These are phyloP conservation scores for Drosophila tsacasi DNA, from an alignment of 1,140 invertebrate species.

Conservation along the genomic window DNA sequence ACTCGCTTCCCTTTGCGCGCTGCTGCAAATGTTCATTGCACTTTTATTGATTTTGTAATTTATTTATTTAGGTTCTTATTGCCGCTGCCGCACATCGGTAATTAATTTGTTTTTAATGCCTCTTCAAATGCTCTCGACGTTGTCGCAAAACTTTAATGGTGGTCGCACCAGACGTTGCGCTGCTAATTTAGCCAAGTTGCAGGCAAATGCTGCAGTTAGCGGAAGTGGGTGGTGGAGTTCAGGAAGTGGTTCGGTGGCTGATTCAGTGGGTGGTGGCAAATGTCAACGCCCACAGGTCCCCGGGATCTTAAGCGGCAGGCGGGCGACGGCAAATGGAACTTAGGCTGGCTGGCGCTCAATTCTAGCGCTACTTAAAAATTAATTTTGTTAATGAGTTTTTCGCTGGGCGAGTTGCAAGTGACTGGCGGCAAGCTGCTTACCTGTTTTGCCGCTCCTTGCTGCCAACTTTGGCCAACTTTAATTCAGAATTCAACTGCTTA, in stretches of 20 bases:
- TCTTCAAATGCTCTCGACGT: conserved; percentile 65
- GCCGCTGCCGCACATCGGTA: conserved; percentile 67
- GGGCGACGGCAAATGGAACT: conserved; percentile 34
- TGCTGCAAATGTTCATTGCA: conserved; percentile 29
- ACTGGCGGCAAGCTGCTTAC: conserved; percentile 61
- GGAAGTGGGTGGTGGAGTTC: conserved; percentile 10
- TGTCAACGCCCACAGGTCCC: conserved; percentile 52
- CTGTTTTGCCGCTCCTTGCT: conserved; percentile 44
- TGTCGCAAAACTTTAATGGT: conserved; percentile 73
- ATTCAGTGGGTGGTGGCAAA: conserved; percentile 27
- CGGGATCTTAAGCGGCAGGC: background rate
- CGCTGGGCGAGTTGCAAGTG: conserved; percentile 48
- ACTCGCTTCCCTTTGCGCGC: conserved; percentile 18
- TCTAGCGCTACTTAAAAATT: conserved; percentile 80
- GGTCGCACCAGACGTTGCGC: conserved; percentile 52
- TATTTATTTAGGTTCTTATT: conserved; percentile 67
- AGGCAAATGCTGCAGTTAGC: conserved; percentile 54
- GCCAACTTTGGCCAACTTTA: conserved; percentile 50
- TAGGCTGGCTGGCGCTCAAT: conserved; percentile 72
- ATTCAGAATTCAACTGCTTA: conserved; percentile 51
- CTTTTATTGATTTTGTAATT: conserved; percentile 81
- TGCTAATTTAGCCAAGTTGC: conserved; percentile 79
- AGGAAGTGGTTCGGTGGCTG: background rate
- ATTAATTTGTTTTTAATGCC: conserved; percentile 84
- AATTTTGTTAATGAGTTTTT: conserved; percentile 84